Conservation (phyloP, 1,140 invertebrate genomes). For the Pseudomyrmex pallidus region DNA sequence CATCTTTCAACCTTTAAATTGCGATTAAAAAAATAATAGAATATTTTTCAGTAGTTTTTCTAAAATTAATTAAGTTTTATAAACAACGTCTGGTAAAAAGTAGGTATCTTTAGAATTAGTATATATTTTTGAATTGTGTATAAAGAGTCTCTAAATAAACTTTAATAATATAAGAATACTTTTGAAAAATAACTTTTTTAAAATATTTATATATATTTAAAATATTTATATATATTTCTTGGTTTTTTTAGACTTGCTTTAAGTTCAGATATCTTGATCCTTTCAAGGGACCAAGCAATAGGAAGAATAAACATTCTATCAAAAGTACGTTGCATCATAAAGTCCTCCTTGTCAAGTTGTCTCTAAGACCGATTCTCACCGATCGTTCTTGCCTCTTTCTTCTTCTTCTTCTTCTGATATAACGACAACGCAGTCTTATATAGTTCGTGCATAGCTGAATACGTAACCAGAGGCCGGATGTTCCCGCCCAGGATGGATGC, state of each 20-base stretch:
- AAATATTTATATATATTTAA: too few relatives aligned
- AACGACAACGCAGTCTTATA: constrained; percentile 63
- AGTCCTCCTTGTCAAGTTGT: constrained; percentile 39
- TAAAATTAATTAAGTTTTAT: not conserved
- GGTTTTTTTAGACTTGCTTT: not conserved
- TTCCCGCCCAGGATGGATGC: constrained; percentile 84
- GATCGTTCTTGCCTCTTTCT: constrained; percentile 35
- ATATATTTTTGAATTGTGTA: too few relatives aligned
- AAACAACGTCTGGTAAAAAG: not conserved
- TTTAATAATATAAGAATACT: not conserved
- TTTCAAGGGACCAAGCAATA: constrained; percentile 12
- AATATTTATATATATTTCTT: too few relatives aligned
- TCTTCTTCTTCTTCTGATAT: constrained; percentile 52
- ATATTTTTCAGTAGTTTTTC: not conserved
- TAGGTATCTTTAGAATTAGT: too few relatives aligned
- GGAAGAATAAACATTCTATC: constrained; percentile 4
- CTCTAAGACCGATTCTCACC: constrained; percentile 64
- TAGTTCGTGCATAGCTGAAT: constrained; percentile 73
- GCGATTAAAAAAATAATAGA: not conserved
- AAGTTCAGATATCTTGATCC: not conserved
- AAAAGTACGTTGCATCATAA: constrained; percentile 51
- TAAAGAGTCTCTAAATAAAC: not conserved
- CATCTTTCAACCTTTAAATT: not conserved
- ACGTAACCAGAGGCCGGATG: constrained; percentile 84
- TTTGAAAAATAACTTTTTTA: too few relatives aligned